Evolutionary conservation across 2,797 vertebrate species (phyloP).

Genomic region (Anabacerthia variegaticeps): DNA sequence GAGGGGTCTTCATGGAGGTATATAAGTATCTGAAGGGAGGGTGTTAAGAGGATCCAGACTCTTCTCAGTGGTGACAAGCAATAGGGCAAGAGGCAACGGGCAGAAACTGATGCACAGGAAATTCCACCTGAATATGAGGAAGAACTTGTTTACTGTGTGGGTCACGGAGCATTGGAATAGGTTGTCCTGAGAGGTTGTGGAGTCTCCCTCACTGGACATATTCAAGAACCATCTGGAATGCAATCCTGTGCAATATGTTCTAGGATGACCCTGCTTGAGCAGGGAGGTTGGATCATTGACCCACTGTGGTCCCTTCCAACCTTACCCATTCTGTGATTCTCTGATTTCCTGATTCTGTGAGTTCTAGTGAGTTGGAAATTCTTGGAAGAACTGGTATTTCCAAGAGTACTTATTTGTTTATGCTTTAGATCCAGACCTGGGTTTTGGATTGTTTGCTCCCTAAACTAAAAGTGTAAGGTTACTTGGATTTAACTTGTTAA

Average conservation of each 20-base stretch:
- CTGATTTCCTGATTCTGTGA: background rate
- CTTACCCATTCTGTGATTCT: background rate
- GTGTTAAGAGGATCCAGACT: background rate
- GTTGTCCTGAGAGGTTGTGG: background rate
- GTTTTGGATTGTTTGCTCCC: background rate
- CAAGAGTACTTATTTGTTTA: background rate
- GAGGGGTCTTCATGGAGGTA: background rate
- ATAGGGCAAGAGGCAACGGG: background rate
- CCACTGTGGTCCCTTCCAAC: background rate
- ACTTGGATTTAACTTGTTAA: background rate
- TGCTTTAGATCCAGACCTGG: background rate
- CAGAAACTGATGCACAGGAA: background rate
- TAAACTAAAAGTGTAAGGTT: background rate
- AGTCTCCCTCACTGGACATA: background rate
- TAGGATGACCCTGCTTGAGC: background rate
- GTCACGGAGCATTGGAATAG: background rate
- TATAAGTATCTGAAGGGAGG: background rate
- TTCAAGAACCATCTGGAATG: background rate
- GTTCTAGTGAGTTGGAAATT: background rate
- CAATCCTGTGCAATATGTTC: background rate
- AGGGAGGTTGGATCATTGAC: background rate
- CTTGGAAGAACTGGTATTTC: background rate
- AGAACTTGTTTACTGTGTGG: background rate
- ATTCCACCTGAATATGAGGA: background rate
- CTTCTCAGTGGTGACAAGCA: background rate